Conservation (phyloP, 2,888 invertebrate genomes). For the Synergus gifuensis region DNA sequence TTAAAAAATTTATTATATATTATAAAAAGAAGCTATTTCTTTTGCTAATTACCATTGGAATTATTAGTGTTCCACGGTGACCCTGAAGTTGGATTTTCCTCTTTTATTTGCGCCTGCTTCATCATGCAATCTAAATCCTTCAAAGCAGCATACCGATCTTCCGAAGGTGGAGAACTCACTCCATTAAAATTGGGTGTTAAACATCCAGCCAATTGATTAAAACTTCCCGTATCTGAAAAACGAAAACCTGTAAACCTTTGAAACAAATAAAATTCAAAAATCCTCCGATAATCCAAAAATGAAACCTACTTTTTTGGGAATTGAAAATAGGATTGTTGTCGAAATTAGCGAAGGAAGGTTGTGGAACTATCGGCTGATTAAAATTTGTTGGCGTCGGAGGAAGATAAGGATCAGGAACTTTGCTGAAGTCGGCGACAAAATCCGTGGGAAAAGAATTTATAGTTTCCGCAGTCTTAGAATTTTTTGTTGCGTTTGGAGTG, state of each 20-base stretch:
- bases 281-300: too few species aligned
- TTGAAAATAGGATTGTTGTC: constrained; percentile 86
- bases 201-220: constrained; percentile 57
- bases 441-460: constrained; percentile 71
- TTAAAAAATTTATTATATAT: too few species aligned
- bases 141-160: constrained; percentile 96
- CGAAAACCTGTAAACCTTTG: not conserved
- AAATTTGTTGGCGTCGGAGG: constrained; percentile 64
- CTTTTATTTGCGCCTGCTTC: constrained; percentile 76
- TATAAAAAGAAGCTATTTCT: too few species aligned
- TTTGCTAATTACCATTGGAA: constrained; percentile 58
- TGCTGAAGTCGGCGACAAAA: constrained; percentile 76
- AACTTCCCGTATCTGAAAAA: constrained; percentile 51
- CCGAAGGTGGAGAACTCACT: constrained; percentile 77
- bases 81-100: constrained; percentile 65
- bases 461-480: constrained; percentile 60
- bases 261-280: not conserved
- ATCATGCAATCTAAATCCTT: constrained; percentile 91
- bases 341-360: constrained; percentile 84
- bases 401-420: constrained; percentile 70
- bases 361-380: constrained; percentile 68
- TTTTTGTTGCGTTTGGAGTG: constrained; percentile 52
- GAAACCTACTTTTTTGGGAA: constrained; percentile 68
- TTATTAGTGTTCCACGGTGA: constrained; percentile 69
- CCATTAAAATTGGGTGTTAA: constrained; percentile 68